Evolutionary conservation across 2,888 invertebrate species (phyloP).

Genomic region (Shargacucullia verbasci): DNA sequence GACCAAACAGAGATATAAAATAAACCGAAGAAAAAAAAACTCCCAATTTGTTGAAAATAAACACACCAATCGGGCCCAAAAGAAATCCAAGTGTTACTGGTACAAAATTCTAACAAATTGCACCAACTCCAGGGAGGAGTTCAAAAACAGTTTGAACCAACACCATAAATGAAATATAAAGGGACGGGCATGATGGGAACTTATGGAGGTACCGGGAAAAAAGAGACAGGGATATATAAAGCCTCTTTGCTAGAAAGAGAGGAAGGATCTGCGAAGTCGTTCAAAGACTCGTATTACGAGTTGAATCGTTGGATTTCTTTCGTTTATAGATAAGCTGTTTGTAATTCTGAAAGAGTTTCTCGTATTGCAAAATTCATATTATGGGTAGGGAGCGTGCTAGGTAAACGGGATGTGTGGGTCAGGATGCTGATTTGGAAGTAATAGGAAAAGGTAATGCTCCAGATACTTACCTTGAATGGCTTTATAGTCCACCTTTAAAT

Average conservation of each 20-base stretch:
- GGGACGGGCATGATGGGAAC: constrained; percentile 53
- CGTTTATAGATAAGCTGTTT: constrained; percentile 65
- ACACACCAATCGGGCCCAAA: constrained; percentile 48
- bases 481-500: background rate
- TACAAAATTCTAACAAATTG: constrained; percentile 62
- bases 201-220: constrained; percentile 43
- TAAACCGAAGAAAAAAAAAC: constrained; percentile 19
- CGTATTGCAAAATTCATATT: constrained; percentile 54
- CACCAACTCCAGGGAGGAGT: constrained; percentile 55
- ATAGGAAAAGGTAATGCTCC: constrained; percentile 10
- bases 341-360: constrained; percentile 56
- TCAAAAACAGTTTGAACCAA: constrained; percentile 64
- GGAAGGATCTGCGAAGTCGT: constrained; percentile 35
- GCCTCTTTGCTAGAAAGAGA: constrained; percentile 31
- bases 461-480: constrained; percentile 4
- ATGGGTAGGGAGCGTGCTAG: constrained; percentile 15
- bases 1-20: constrained; percentile 30
- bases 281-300: constrained; percentile 55
- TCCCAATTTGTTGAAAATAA: constrained; percentile 52
- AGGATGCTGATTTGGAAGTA: constrained; percentile 11
- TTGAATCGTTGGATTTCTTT: constrained; percentile 56
- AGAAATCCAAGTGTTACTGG: constrained; percentile 47
- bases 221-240: constrained; percentile 40
- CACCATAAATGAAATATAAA: constrained; percentile 68
- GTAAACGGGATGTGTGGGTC: constrained; percentile 22